Percentiles rank a stretch among this genome's conserved stretches.
phyloP scores from a whole-genome alignment of 2,888 invertebrate genomes.

The Abrostola triplasia region DNA sequence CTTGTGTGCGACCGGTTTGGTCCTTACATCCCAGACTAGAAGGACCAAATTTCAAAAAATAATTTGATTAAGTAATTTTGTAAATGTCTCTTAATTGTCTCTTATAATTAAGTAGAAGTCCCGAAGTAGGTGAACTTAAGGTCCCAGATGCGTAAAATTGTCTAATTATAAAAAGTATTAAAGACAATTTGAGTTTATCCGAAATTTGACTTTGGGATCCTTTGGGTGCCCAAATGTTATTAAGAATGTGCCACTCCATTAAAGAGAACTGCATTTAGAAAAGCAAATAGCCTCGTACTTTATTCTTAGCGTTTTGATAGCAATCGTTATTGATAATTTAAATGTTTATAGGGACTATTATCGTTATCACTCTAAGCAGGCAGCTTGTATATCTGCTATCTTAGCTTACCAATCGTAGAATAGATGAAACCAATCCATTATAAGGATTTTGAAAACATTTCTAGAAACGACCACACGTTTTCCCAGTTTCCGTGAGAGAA shows the following conservation, averaged over 20 bases:
- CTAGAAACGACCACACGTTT: no score
- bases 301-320: constrained; percentile 15
- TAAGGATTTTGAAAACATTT: no score
- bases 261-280: constrained; percentile 35
- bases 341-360: not conserved
- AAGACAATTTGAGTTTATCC: constrained; percentile 65
- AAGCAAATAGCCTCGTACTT: constrained; percentile 23
- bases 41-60: constrained; percentile 38
- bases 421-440: no score
- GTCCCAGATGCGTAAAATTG: constrained; percentile 73
- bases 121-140: constrained; percentile 65
- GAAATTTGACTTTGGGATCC: constrained; percentile 39
- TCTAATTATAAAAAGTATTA: constrained; percentile 72
- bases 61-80: constrained; percentile 27
- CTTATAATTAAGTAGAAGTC: constrained; percentile 73
- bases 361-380: no score
- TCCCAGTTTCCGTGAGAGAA: not conserved
- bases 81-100: constrained; percentile 68
- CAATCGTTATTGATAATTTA: constrained; percentile 15
- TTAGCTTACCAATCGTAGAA: no score
- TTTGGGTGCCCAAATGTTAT: constrained; percentile 22
- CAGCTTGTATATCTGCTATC: no score
- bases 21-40: constrained; percentile 31
- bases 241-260: constrained; percentile 36
- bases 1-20: constrained; percentile 18